Evolutionary conservation across 2,888 invertebrate genomes (phyloP).

Genomic region (Reticulitermes lucifugus): DNA sequence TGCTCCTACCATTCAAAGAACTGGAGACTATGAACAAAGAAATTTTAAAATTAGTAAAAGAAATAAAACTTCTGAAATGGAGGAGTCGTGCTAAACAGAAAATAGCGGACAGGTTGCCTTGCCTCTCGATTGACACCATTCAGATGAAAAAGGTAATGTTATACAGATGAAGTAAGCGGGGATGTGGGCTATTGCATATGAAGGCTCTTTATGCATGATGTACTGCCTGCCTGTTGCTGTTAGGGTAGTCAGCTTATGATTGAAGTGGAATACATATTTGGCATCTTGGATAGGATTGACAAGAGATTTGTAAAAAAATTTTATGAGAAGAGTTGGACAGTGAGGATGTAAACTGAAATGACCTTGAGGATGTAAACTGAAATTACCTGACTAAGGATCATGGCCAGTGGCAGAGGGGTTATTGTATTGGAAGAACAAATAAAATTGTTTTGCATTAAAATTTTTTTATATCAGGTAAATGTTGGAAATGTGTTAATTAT

Average conservation of each 20-base stretch:
- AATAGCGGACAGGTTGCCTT: conserved; percentile 9
- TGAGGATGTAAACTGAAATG: neutral
- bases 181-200: too few species aligned
- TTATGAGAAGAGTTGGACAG: neutral
- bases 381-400: too few species aligned
- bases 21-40: neutral
- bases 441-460: too few species aligned
- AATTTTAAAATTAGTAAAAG: neutral
- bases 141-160: conserved; percentile 1
- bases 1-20: neutral
- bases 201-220: too few species aligned
- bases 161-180: too few species aligned
- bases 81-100: neutral
- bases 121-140: neutral
- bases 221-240: too few species aligned
- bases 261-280: too few species aligned
- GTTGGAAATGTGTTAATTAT: neutral
- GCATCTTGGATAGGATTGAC: too few species aligned
- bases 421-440: too few species aligned
- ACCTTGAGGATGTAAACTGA: neutral
- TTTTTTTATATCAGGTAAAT: neutral
- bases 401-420: too few species aligned
- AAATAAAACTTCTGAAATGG: conserved; percentile 30
- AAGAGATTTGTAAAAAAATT: too few species aligned
- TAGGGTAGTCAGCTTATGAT: too few species aligned